These are phyloP conservation scores for Hippocampus abdominalis DNA, from an alignment of 2,113 vertebrate genomes.

Conservation along the genomic window DNA sequence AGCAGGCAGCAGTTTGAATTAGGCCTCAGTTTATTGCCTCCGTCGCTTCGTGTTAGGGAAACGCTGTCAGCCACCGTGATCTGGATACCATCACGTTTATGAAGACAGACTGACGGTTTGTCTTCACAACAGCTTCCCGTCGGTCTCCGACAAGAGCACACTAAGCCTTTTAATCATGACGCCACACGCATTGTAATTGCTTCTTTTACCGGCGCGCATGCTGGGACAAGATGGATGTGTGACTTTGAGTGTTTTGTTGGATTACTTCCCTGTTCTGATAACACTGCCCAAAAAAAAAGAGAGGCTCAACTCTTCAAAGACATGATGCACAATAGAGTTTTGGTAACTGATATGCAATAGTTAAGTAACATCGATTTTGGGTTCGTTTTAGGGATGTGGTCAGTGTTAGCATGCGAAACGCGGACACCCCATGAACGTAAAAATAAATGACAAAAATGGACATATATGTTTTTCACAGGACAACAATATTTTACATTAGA, in stretches of 20 bases:
- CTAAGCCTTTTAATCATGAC: not conserved
- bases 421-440: too few species aligned
- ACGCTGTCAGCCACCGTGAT: not conserved
- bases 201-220: conserved; percentile 22
- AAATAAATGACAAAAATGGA: too few species aligned
- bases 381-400: not conserved
- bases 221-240: conserved; percentile 26
- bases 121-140: not conserved
- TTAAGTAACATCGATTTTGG: not conserved
- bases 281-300: not conserved
- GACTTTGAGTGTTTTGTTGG: conserved; percentile 28
- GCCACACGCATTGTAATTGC: conserved; percentile 11
- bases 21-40: not conserved
- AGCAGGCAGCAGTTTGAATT: conserved; percentile 27
- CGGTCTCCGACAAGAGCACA: conserved; percentile 7
- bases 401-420: too few species aligned
- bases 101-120: conserved; percentile 7
- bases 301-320: not conserved
- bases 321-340: not conserved
- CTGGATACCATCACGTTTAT: conserved; percentile 1
- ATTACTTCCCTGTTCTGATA: conserved; percentile 43
- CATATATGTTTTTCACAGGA: too few species aligned
- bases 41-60: conserved; percentile 6
- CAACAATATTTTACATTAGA: not conserved
- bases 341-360: not conserved